A percentile compares a stretch with the other conserved stretches of the same genome.
phyloP scores from a whole-genome alignment of 1,140 invertebrate genomes.

The Schlechtendalia chinensis region DNA sequence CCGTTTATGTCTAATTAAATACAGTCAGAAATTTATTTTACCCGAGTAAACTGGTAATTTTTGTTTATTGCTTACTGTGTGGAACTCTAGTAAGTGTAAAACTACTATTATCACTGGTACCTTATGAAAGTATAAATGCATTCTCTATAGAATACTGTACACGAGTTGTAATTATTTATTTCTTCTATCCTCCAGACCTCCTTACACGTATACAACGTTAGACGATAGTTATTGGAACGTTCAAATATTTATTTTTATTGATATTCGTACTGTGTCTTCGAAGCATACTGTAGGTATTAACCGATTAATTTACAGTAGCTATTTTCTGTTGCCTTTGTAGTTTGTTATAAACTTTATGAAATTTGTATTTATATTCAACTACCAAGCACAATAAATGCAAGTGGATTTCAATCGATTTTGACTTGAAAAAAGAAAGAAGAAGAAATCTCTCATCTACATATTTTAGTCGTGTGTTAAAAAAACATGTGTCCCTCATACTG shows the following conservation, averaged over 20 bases:
- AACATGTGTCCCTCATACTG: not conserved
- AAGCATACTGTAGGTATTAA: not conserved
- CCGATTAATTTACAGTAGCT: not conserved
- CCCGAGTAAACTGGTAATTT: too few relatives aligned
- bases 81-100: not conserved
- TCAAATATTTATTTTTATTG: constrained; percentile 1
- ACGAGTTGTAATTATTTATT: not conserved
- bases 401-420: not conserved
- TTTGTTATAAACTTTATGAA: not conserved
- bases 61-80: not conserved
- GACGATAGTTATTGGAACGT: not conserved
- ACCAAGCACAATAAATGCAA: too few relatives aligned
- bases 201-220: not conserved
- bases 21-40: not conserved
- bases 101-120: not conserved
- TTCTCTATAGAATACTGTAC: not conserved
- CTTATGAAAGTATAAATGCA: not conserved
- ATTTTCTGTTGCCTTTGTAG: not conserved
- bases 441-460: not conserved
- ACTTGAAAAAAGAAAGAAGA: too few relatives aligned
- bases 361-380: too few relatives aligned
- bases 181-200: not conserved
- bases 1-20: not conserved
- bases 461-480: not conserved
- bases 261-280: not conserved